Conservation (phyloP, 1,140 invertebrate genomes). For the Anastatus disparis region DNA sequence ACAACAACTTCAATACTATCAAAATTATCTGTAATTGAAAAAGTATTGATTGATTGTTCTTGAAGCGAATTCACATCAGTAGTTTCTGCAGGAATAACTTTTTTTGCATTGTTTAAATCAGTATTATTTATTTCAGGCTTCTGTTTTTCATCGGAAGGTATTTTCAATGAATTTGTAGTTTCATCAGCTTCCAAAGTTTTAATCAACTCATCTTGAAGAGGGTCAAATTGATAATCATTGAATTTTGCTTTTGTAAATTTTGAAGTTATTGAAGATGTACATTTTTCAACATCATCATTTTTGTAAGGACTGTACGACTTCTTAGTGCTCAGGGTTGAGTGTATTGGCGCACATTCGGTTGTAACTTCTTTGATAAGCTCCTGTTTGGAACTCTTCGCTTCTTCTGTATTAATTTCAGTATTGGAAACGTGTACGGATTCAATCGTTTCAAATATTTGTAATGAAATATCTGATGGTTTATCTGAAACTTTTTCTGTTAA, state of each 20-base stretch:
- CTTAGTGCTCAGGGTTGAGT: too few relatives aligned
- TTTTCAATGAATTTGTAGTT: too few relatives aligned
- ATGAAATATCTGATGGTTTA: neutral
- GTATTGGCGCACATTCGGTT: too few relatives aligned
- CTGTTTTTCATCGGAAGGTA: neutral
- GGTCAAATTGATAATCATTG: constrained; percentile 50
- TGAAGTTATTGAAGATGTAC: neutral
- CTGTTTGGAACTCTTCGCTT: too few relatives aligned
- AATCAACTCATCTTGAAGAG: constrained; percentile 57
- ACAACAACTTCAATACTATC: constrained; percentile 47
- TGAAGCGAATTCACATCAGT: neutral
- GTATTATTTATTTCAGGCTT: constrained; percentile 14
- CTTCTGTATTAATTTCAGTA: too few relatives aligned
- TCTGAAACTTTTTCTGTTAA: neutral
- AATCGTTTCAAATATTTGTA: neutral
- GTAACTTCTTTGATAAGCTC: too few relatives aligned
- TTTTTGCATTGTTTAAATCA: neutral
- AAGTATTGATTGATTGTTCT: constrained; percentile 13
- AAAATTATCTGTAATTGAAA: constrained; percentile 35
- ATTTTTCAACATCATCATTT: neutral
- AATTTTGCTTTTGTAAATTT: constrained; percentile 8
- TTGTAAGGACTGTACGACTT: neutral
- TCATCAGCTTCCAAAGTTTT: constrained; percentile 55
- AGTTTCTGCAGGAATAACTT: neutral
- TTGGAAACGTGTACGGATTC: neutral